Evolutionary conservation across 2,888 invertebrate species (phyloP), one percentile per base, ranked within the genome.

Genomic region (Caenorhabditis drosophilae): DNA sequence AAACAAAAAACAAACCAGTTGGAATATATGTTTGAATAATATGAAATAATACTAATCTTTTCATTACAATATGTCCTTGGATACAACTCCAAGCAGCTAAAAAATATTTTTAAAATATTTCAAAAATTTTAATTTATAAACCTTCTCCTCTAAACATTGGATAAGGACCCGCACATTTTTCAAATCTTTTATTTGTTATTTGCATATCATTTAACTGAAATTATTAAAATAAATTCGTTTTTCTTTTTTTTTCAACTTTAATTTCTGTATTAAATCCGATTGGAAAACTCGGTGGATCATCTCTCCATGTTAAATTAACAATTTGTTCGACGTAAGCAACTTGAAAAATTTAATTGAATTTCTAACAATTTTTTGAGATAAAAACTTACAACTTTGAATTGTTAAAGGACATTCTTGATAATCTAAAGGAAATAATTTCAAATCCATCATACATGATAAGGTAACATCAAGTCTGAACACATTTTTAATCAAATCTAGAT

Each of bases 1-100:
- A n/a, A n/a, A n/a, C n/a, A n/a, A n/a, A n/a, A n/a, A n/a, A n/a
- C n/a, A n/a, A n/a, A n/a, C 79, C 80, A 6, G 83, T 79, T 1
- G 83, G 83, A 51, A 83, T 74, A 62, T 81, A 83, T 2, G 81
- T 83, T 54, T 83, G 83, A 44, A 83, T 78, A 44, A 83, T 70
- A 60, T 83, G 83, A 55, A 82, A 83, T 6, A 78, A 53, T 4
- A 83, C 76, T 15, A 76, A 59, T 6, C 82, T 71, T 27, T 75
- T 73, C 83, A 83, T 83, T 22, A 78, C 76, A 44, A 83, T 81
- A 46, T 66, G 70, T 7, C 78, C 81, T 22, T 72, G 58, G 18
- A 83, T 68, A 52, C 83, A 83, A 22, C 75, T 76, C 83, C 83
- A 83, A 35, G 69, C 57, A 6, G 78, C 82, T 75, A 56, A 35